Percentiles rank a stretch among this genome's conserved stretches.
phyloP scores from a whole-genome alignment of 2,113 vertebrate genomes.

The Gallinago jamesoni region DNA sequence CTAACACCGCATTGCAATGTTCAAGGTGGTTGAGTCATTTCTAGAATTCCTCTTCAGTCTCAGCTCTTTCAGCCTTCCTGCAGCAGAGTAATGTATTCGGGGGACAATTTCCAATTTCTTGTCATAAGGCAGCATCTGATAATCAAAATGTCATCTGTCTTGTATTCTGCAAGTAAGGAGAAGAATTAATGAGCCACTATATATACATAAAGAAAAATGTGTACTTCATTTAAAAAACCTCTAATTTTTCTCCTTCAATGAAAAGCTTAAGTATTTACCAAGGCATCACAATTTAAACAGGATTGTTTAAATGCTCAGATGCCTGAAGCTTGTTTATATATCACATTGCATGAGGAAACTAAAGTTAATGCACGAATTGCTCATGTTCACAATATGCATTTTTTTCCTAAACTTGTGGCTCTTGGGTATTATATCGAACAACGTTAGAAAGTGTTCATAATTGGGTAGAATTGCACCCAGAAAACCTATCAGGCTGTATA shows the following conservation, averaged over 20 bases:
- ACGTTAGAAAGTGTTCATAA: neutral
- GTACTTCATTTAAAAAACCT: neutral
- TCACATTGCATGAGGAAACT: neutral
- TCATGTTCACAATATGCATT: neutral
- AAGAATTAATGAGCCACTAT: neutral
- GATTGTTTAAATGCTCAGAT: neutral
- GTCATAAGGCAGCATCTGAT: neutral
- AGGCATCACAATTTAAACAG: neutral
- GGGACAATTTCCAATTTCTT: neutral
- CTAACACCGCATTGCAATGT: neutral
- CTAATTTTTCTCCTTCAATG: neutral
- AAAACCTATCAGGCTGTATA: neutral
- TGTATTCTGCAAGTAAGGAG: neutral
- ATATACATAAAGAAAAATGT: neutral
- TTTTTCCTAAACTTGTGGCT: neutral
- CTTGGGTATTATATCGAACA: neutral
- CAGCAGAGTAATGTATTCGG: rapidly evolving
- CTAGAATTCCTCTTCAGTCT: neutral
- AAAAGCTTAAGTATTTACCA: neutral
- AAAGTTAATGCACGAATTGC: neutral
- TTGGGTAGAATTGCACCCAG: neutral
- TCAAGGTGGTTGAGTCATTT: neutral
- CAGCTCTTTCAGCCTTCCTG: neutral
- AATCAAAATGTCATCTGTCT: neutral
- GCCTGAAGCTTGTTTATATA: neutral